A percentile compares a stretch with the other conserved stretches of the same genome.
phyloP scores from a whole-genome alignment of 1,140 invertebrate species.

The Asbolus verrucosus region DNA sequence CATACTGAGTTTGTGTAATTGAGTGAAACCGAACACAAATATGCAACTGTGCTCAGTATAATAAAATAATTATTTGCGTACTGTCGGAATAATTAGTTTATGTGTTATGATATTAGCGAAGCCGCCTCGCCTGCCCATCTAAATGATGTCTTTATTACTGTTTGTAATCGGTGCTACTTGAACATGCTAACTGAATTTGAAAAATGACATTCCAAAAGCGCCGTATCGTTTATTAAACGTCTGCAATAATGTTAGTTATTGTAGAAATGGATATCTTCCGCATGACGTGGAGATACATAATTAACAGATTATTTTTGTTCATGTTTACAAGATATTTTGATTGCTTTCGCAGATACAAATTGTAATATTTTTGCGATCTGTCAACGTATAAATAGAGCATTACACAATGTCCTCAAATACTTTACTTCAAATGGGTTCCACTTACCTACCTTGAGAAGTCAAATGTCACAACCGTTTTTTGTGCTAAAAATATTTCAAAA shows the following conservation, averaged over 20 bases:
- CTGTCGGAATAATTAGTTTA: background rate
- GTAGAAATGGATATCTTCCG: conserved; percentile 20
- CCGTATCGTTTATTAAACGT: conserved; percentile 19
- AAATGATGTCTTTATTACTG: conserved; percentile 28
- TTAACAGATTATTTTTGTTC: conserved; percentile 41
- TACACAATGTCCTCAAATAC: conserved; percentile 38
- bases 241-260: background rate
- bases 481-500: conserved; percentile 28
- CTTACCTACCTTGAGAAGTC: conserved; percentile 11
- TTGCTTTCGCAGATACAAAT: conserved; percentile 38
- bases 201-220: conserved; percentile 8
- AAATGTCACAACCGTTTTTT: background rate
- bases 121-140: background rate
- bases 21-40: no score
- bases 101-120: background rate
- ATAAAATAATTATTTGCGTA: background rate
- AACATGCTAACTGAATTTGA: conserved; percentile 18
- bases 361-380: conserved; percentile 27
- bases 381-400: conserved; percentile 32
- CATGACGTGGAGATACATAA: conserved; percentile 43
- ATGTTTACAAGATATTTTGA: conserved; percentile 45
- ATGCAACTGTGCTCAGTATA: no score
- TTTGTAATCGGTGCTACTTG: conserved; percentile 10
- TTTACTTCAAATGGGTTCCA: conserved; percentile 23
- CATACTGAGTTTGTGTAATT: no score